These are phyloP conservation scores for Etheostoma perlongum DNA, from an alignment of 2,797 vertebrate genomes.

Conservation along the genomic window DNA sequence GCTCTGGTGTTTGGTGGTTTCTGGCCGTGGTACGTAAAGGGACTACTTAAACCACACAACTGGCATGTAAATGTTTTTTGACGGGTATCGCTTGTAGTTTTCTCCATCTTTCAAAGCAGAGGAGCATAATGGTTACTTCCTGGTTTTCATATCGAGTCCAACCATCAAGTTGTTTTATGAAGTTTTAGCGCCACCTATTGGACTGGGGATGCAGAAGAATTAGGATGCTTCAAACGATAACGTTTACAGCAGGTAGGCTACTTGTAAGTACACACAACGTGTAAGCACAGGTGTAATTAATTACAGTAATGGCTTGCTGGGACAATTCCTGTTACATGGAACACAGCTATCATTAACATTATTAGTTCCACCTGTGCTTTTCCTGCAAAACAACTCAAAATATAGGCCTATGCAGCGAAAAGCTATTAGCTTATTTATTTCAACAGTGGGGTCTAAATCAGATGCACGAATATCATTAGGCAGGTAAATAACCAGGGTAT, in stretches of 20 bases:
- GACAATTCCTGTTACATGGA: background rate
- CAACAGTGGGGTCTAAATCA: background rate
- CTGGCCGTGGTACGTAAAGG: slow-evolving; percentile 87
- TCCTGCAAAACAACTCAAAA: background rate
- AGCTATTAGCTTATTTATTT: background rate
- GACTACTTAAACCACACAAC: slow-evolving; percentile 85
- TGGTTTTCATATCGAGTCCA: background rate
- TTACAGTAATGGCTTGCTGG: background rate
- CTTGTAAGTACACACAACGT: background rate
- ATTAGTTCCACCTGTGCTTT: slow-evolving; percentile 17
- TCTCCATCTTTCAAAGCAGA: slow-evolving; percentile 75
- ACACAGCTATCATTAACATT: slow-evolving; percentile 13
- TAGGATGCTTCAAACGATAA: background rate
- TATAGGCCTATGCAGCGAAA: background rate
- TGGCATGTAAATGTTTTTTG: slow-evolving; percentile 86
- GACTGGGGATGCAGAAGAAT: slow-evolving; percentile 44
- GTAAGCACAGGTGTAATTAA: background rate
- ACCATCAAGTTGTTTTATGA: slow-evolving; percentile 27
- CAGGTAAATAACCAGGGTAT: background rate
- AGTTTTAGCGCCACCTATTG: slow-evolving; percentile 62
- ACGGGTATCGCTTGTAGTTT: slow-evolving; percentile 24
- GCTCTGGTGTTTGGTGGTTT: slow-evolving; percentile 88
- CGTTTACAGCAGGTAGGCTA: background rate
- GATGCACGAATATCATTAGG: background rate
- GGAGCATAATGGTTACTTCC: slow-evolving; percentile 23